Conservation (phyloP, 2,113 vertebrate genomes). For the Cynopterus brachyotis region DNA sequence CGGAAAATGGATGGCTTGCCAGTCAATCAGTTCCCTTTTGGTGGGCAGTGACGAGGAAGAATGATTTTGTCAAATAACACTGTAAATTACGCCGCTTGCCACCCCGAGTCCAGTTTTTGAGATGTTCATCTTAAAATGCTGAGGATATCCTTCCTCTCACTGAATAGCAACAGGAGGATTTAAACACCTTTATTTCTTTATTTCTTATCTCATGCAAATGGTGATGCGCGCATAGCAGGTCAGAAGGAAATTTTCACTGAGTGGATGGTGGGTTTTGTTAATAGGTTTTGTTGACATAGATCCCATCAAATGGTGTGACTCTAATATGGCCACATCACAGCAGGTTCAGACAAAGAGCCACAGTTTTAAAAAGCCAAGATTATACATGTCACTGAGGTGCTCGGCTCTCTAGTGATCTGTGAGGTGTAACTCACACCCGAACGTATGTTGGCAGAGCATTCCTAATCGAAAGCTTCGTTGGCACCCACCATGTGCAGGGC, state of each 20-base stretch:
- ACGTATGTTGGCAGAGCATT: rapidly evolving
- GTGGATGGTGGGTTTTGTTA: neutral
- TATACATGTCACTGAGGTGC: rapidly evolving
- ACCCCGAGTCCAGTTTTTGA: neutral
- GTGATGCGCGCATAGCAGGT: neutral
- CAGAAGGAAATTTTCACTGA: neutral
- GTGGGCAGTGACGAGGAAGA: neutral
- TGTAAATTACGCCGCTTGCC: neutral
- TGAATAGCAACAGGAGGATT: neutral
- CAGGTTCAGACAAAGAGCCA: neutral
- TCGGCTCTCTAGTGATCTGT: neutral
- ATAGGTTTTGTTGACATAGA: neutral
- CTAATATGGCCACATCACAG: neutral
- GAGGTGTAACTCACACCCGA: neutral
- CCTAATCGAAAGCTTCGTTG: neutral
- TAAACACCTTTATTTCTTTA: neutral
- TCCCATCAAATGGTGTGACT: neutral
- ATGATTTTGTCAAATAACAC: neutral
- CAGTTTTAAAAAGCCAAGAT: neutral
- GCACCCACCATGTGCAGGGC: neutral
- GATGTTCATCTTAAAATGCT: neutral
- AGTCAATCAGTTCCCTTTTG: neutral
- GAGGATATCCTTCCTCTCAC: neutral
- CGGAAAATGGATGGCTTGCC: conserved; percentile 23
- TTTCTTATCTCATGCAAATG: neutral